Percentiles rank a stretch among this genome's conserved stretches.
Evolutionary conservation across 2,888 invertebrate genomes (phyloP).

Genomic region (Synanthedon andrenaeformis): DNA sequence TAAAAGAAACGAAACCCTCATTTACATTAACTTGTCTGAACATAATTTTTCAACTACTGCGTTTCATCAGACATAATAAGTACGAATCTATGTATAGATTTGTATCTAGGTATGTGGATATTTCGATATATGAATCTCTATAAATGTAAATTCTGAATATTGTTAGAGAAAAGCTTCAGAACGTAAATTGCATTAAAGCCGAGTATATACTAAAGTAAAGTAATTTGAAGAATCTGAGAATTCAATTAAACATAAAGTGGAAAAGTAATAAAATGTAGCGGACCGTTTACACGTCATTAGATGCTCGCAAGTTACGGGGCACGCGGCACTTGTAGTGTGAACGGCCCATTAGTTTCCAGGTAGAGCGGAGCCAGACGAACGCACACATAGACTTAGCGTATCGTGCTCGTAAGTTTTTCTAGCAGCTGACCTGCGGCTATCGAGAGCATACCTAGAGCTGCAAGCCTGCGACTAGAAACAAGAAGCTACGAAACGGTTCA

Average conservation of each 20-base stretch:
- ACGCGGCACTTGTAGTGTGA: background rate
- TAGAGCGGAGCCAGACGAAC: conserved; percentile 3
- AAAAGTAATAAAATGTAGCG: background rate
- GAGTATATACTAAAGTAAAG: too few relatives aligned
- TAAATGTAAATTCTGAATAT: too few relatives aligned
- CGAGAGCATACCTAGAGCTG: conserved; percentile 44
- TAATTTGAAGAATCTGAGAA: background rate
- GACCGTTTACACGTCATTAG: background rate
- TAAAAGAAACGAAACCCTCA: too few relatives aligned
- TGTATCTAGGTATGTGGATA: too few relatives aligned
- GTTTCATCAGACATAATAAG: too few relatives aligned
- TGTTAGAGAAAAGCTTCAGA: too few relatives aligned
- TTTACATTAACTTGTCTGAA: too few relatives aligned
- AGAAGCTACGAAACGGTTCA: conserved; percentile 18
- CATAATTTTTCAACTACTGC: too few relatives aligned
- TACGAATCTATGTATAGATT: too few relatives aligned
- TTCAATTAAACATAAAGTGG: background rate
- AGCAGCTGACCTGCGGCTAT: conserved; percentile 52
- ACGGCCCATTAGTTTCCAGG: conserved; percentile 1
- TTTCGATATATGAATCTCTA: too few relatives aligned
- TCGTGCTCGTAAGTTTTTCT: conserved; percentile 52
- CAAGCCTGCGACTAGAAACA: conserved; percentile 6
- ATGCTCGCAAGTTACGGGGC: background rate
- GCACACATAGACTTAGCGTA: conserved; percentile 14
- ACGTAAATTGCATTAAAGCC: too few relatives aligned